Evolutionary conservation across 1,140 invertebrate genomes (phyloP).

Genomic region (Meloidogyne chitwoodi): DNA sequence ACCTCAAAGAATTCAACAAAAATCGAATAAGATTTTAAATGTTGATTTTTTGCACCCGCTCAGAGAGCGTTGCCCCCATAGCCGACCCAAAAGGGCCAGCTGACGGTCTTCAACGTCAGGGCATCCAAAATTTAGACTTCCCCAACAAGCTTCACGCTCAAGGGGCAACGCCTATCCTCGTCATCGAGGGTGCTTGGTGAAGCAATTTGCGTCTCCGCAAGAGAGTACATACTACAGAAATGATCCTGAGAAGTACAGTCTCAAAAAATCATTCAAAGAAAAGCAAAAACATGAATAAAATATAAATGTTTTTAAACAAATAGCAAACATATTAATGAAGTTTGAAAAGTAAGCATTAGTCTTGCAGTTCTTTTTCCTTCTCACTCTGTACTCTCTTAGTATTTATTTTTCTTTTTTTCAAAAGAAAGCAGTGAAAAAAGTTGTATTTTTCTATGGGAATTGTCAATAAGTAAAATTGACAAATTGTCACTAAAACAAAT

Average conservation of each 20-base stretch:
- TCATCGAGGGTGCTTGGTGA: slow-evolving; percentile 19
- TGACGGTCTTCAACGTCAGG: slow-evolving; percentile 19
- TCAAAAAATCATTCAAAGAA: not conserved
- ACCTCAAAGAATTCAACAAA: too few relatives aligned
- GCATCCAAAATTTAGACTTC: not conserved
- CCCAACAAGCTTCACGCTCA: slow-evolving; percentile 17
- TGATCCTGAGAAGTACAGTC: slow-evolving; percentile 26
- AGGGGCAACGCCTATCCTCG: slow-evolving; percentile 8
- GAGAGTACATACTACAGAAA: slow-evolving; percentile 21
- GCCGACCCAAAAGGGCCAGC: slow-evolving; percentile 15
- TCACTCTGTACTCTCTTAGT: not conserved
- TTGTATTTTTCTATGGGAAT: not conserved
- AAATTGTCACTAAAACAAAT: not conserved
- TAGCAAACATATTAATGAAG: not conserved
- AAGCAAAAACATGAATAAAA: not conserved
- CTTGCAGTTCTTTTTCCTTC: not conserved
- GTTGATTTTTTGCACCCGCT: slow-evolving; percentile 2
- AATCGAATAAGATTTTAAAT: too few relatives aligned
- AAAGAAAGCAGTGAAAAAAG: not conserved
- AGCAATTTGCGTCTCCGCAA: slow-evolving; percentile 4
- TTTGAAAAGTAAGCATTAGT: not conserved
- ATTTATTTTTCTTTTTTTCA: not conserved
- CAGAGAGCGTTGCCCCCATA: slow-evolving; percentile 13
- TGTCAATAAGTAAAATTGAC: not conserved
- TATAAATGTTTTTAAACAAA: not conserved